A percentile compares a stretch with the other conserved stretches of the same genome.
Evolutionary conservation across 1,140 invertebrate genomes (phyloP).

Genomic region (Trichogramma pretiosum): DNA sequence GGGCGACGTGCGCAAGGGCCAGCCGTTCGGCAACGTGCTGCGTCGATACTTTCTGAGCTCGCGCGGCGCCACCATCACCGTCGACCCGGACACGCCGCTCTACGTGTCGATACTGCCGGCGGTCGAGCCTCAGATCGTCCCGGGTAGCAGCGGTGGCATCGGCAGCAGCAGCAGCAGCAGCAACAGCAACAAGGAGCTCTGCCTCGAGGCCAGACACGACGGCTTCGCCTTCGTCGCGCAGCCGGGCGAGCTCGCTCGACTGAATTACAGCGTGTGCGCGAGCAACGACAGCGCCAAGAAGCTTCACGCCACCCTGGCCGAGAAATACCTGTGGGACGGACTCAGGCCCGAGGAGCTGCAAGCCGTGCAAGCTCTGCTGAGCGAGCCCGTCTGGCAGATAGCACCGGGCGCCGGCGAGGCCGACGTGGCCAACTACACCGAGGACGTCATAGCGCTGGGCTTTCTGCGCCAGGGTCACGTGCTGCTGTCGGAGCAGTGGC

Average conservation of each 20-base stretch:
- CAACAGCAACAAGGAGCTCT: conserved; percentile 53
- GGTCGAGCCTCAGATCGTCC: too few species aligned
- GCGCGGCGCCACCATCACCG: conserved; percentile 68
- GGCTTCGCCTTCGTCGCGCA: conserved; percentile 68
- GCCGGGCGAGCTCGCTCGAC: conserved; percentile 52
- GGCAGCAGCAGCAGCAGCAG: background rate
- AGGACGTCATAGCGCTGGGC: conserved; percentile 65
- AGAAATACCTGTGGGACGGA: conserved; percentile 73
- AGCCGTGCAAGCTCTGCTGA: conserved; percentile 64
- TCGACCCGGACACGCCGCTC: conserved; percentile 68
- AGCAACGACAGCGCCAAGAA: conserved; percentile 66
- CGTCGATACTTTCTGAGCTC: conserved; percentile 78
- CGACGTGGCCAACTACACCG: conserved; percentile 71
- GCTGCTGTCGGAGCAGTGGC: conserved; percentile 76
- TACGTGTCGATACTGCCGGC: conserved; percentile 70
- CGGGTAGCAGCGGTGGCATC: conserved; percentile 49
- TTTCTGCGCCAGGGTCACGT: conserved; percentile 72
- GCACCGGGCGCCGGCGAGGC: conserved; percentile 60
- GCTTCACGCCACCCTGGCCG: conserved; percentile 62
- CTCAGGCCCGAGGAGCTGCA: conserved; percentile 64
- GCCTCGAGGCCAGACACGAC: conserved; percentile 64
- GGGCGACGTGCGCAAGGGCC: conserved; percentile 63
- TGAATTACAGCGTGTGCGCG: conserved; percentile 81
- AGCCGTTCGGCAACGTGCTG: conserved; percentile 72
- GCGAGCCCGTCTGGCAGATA: conserved; percentile 78